Evolutionary conservation across 1,140 invertebrate genomes (phyloP).

Genomic region (Bacillus rossius): DNA sequence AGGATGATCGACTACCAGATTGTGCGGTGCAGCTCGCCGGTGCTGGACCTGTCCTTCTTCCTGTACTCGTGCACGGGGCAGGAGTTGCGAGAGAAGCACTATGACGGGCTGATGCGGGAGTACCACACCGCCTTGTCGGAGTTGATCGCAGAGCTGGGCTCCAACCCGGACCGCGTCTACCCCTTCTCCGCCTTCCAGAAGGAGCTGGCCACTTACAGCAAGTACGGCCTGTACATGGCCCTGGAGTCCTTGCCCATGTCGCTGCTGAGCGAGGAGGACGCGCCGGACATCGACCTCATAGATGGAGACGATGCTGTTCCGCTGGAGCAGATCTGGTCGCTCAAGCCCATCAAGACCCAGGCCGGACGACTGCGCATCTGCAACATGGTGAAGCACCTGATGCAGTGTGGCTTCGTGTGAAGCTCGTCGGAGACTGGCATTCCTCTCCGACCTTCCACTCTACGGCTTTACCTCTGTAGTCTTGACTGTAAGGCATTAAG

Average conservation of each 20-base stretch:
- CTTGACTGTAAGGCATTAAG: too few relatives aligned
- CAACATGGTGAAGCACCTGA: conserved; percentile 55
- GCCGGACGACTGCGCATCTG: conserved; percentile 50
- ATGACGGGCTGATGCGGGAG: conserved; percentile 47
- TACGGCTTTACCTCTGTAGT: too few relatives aligned
- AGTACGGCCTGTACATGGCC: conserved; percentile 53
- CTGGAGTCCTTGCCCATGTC: conserved; percentile 57
- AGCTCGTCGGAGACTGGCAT: too few relatives aligned
- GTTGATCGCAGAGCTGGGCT: conserved; percentile 51
- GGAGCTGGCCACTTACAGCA: conserved; percentile 37
- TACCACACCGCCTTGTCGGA: conserved; percentile 51
- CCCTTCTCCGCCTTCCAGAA: conserved; percentile 42
- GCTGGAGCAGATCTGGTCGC: conserved; percentile 47
- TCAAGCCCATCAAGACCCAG: conserved; percentile 47
- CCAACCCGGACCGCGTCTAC: conserved; percentile 52
- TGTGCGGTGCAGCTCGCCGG: conserved; percentile 50
- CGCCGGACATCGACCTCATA: conserved; percentile 54
- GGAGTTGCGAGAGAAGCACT: conserved; percentile 48
- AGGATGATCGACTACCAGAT: conserved; percentile 67
- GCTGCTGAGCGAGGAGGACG: conserved; percentile 51
- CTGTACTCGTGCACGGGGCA: conserved; percentile 57
- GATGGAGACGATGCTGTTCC: conserved; percentile 44
- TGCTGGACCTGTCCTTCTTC: conserved; percentile 55
- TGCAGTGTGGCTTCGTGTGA: conserved; percentile 39
- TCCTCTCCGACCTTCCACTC: too few relatives aligned